A percentile compares a stretch with the other conserved stretches of the same genome.
Conservation (phyloP, 1,140 invertebrate species). For the Saccostrea cuccullata region DNA sequence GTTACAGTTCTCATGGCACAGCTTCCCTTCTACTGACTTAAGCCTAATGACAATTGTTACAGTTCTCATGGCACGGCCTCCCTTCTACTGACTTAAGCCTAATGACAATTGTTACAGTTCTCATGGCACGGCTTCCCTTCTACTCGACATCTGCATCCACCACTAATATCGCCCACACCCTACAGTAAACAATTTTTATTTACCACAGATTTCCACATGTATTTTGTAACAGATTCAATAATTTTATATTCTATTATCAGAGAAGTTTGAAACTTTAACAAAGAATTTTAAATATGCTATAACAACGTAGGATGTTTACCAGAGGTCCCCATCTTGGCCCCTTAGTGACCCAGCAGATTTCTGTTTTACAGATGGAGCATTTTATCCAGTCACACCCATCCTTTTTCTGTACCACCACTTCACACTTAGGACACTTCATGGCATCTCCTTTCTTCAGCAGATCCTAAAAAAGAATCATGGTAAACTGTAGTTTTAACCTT, state of each 20-base stretch:
- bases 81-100: neutral
- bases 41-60: too few species aligned
- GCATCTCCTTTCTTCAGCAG: conserved; percentile 92
- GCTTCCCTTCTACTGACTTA: too few species aligned
- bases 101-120: conserved; percentile 94
- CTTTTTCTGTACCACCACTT: conserved; percentile 90
- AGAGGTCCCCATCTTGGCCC: conserved; percentile 92
- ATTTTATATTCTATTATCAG: too few species aligned
- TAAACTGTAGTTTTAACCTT: too few species aligned
- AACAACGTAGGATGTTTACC: conserved; percentile 66
- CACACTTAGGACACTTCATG: conserved; percentile 90
- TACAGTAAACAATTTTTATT: conserved; percentile 64
- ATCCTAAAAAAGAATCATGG: conserved; percentile 79
- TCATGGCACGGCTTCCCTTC: conserved; percentile 92
- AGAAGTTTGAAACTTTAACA: too few species aligned
- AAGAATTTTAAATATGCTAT: too few species aligned
- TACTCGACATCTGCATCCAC: conserved; percentile 90
- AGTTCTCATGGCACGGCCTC: conserved; percentile 17
- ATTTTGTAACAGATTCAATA: too few species aligned
- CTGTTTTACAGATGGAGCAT: conserved; percentile 95
- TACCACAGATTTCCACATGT: too few species aligned
- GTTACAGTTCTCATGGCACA: too few species aligned
- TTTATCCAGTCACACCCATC: conserved; percentile 97
- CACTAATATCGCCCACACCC: conserved; percentile 91
- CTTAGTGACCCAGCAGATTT: conserved; percentile 96